phyloP scores from a whole-genome alignment of 1,140 invertebrate species.

The Maconellicoccus hirsutus region DNA sequence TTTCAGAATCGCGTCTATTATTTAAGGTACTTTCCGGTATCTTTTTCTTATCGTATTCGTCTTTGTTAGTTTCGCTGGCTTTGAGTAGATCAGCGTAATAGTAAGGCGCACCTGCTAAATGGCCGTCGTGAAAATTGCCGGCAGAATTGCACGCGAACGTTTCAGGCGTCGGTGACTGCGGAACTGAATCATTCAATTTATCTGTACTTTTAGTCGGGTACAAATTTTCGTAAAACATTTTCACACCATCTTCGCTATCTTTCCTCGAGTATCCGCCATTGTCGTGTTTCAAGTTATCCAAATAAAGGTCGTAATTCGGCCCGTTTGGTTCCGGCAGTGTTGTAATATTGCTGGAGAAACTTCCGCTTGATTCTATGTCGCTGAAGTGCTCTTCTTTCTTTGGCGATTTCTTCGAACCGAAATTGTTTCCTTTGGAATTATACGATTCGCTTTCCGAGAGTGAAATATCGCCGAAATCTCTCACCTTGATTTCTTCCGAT shows the following conservation, averaged over 20 bases:
- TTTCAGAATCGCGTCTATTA: conserved; percentile 31
- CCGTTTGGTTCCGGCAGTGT: background rate
- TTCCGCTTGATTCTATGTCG: background rate
- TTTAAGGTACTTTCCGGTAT: conserved; percentile 37
- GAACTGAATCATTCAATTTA: background rate
- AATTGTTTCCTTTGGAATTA: background rate
- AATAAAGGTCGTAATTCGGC: background rate
- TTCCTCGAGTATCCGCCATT: background rate
- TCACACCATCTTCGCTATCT: background rate
- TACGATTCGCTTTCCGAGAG: conserved; percentile 10
- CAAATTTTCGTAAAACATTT: conserved; percentile 6
- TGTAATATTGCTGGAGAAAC: conserved; percentile 3
- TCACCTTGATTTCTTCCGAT: background rate
- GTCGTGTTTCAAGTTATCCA: background rate
- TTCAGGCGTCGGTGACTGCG: background rate
- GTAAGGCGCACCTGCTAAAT: conserved; percentile 53
- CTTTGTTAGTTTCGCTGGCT: conserved; percentile 29
- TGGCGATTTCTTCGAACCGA: background rate
- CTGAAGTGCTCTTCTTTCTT: background rate
- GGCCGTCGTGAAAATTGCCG: background rate
- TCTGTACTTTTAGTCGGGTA: background rate
- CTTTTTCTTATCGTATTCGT: background rate
- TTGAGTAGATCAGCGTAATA: conserved; percentile 69
- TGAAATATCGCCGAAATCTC: background rate
- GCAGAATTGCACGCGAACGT: background rate